phyloP scores from a whole-genome alignment of 2,797 vertebrate genomes.

The Coranthus polyacanthus region DNA sequence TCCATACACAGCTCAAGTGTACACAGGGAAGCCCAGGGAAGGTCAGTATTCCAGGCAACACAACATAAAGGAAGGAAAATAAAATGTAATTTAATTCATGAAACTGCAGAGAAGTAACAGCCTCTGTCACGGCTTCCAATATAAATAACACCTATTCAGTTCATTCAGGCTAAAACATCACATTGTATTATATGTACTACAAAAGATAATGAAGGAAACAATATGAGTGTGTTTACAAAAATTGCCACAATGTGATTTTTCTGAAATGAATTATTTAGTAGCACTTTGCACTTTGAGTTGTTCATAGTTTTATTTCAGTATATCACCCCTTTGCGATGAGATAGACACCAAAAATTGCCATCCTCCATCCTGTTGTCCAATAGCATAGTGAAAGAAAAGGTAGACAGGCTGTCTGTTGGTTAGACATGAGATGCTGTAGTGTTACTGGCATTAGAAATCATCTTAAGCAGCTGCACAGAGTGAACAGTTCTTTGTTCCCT shows the following conservation, averaged over 20 bases:
- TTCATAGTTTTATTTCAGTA: conserved; percentile 53
- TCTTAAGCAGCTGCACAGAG: conserved; percentile 48
- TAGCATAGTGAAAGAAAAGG: conserved; percentile 13
- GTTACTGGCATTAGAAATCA: conserved; percentile 37
- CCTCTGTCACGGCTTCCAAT: conserved; percentile 38
- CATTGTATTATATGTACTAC: too few species aligned
- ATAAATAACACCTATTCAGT: conserved; percentile 36
- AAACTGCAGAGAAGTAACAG: conserved; percentile 52
- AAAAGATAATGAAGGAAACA: not conserved
- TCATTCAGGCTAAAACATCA: not conserved
- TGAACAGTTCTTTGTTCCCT: conserved; percentile 55
- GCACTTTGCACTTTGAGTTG: conserved; percentile 71
- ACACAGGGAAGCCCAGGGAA: conserved; percentile 84
- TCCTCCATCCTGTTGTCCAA: conserved; percentile 47
- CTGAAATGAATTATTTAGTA: conserved; percentile 33
- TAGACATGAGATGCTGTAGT: conserved; percentile 30
- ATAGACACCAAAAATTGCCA: conserved; percentile 45
- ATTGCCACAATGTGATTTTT: not conserved
- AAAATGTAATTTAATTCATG: conserved; percentile 44
- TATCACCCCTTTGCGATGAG: conserved; percentile 13
- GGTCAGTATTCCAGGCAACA: conserved; percentile 84
- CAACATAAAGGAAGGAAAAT: conserved; percentile 76
- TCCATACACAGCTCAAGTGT: conserved; percentile 84
- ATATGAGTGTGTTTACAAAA: not conserved
- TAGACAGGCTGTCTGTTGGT: conserved; percentile 19